These are phyloP conservation scores for Periphyllus acericola DNA, from an alignment of 2,888 invertebrate species.

Conservation along the genomic window DNA sequence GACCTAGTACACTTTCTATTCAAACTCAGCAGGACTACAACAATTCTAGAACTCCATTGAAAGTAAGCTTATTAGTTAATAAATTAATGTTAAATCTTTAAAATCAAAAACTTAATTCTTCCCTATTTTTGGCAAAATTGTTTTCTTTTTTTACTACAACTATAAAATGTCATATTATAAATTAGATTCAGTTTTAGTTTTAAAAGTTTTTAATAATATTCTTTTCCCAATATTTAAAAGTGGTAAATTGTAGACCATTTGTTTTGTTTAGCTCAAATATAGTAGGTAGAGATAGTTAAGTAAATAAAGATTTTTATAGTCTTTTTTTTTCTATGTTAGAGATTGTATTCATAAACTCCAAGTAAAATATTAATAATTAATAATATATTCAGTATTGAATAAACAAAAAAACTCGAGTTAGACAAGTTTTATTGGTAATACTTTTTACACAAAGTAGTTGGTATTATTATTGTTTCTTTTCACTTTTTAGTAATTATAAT, in stretches of 20 bases:
- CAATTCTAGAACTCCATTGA: conserved; percentile 71
- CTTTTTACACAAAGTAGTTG: neutral
- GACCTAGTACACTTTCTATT: conserved; percentile 77
- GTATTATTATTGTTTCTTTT: neutral
- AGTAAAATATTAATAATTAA: neutral
- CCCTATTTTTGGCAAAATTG: neutral
- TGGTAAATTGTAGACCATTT: too few species aligned
- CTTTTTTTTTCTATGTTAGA: neutral
- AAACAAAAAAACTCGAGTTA: neutral
- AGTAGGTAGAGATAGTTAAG: neutral
- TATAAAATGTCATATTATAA: neutral
- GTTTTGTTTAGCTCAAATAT: neutral
- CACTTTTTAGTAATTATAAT: neutral
- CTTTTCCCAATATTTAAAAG: neutral
- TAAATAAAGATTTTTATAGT: neutral
- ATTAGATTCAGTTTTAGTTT: neutral
- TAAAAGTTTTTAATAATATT: neutral
- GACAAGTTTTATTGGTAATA: neutral
- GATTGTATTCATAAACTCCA: neutral
- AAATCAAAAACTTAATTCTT: neutral
- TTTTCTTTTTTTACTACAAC: neutral
- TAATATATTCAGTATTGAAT: neutral
- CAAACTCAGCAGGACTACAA: conserved; percentile 74
- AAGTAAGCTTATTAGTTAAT: conserved; percentile 63
- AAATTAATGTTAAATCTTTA: neutral